These are phyloP conservation scores for Siniperca obscura DNA, from an alignment of 2,797 vertebrate species.

Conservation along the genomic window DNA sequence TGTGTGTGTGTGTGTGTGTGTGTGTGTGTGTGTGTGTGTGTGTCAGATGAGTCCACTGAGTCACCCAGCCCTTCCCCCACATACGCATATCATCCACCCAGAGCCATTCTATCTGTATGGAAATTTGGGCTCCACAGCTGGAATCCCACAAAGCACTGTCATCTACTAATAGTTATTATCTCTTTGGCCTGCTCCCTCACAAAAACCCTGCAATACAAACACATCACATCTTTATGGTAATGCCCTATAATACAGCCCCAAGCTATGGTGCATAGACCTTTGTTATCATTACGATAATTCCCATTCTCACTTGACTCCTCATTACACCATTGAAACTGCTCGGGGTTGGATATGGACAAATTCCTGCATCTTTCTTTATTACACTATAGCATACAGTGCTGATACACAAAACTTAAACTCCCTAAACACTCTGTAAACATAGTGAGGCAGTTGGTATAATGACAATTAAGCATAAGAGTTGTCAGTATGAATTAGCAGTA, in stretches of 20 bases:
- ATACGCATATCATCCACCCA: constrained; percentile 93
- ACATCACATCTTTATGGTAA: constrained; percentile 89
- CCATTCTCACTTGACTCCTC: constrained; percentile 86
- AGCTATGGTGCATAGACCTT: constrained; percentile 83
- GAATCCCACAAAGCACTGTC: constrained; percentile 95
- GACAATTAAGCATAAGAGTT: constrained; percentile 47
- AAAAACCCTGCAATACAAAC: constrained; percentile 85
- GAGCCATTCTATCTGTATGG: constrained; percentile 99
- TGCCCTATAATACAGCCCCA: constrained; percentile 83
- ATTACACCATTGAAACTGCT: constrained; percentile 82
- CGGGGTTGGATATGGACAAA: constrained; percentile 79
- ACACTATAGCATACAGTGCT: constrained; percentile 59
- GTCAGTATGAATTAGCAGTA: constrained; percentile 54
- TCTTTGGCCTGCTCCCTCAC: constrained; percentile 92
- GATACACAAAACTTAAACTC: constrained; percentile 55
- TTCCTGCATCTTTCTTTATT: constrained; percentile 75
- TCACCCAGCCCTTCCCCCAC: constrained; percentile 72
- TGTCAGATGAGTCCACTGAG: constrained; percentile 65
- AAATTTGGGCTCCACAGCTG: constrained; percentile 98
- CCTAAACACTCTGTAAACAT: constrained; percentile 47
- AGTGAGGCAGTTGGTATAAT: constrained; percentile 33
- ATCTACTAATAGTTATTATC: constrained; percentile 99
- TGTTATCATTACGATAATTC: constrained; percentile 89
- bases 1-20: constrained; percentile 23
- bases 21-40: constrained; percentile 18